Percentiles rank a stretch among this genome's conserved stretches.
These are phyloP conservation scores for Andrena fulva DNA, from an alignment of 2,888 invertebrate species.

Conservation along the genomic window DNA sequence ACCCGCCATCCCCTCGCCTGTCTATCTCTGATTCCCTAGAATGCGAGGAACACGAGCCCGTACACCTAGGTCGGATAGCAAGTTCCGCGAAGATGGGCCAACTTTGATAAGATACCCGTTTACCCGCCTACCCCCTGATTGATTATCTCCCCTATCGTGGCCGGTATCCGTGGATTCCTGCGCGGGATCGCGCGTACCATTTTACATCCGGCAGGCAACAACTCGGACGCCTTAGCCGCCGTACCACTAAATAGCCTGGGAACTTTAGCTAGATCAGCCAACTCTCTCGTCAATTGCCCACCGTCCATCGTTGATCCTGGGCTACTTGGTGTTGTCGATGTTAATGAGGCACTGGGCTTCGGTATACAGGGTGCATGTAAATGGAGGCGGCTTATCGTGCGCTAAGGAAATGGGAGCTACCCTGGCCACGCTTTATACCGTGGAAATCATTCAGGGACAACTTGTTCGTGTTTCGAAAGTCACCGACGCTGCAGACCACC, in stretches of 20 bases:
- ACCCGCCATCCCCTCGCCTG: neutral
- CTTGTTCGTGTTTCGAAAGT: conserved; percentile 32
- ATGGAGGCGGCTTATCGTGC: conserved; percentile 28
- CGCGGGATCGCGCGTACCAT: conserved; percentile 38
- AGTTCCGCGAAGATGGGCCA: conserved; percentile 77
- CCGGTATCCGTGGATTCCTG: conserved; percentile 42
- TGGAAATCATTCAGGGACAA: conserved; percentile 36
- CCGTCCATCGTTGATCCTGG: neutral
- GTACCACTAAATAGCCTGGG: neutral
- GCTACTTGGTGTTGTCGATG: neutral
- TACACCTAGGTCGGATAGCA: conserved; percentile 51
- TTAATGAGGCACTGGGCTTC: conserved; percentile 1
- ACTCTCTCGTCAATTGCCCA: neutral
- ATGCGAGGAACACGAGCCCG: conserved; percentile 54
- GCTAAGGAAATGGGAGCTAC: conserved; percentile 13
- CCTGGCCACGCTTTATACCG: conserved; percentile 27
- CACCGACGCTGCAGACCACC: neutral
- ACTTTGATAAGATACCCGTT: conserved; percentile 83
- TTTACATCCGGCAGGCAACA: conserved; percentile 44
- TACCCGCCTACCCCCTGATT: conserved; percentile 80
- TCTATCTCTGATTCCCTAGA: conserved; percentile 29
- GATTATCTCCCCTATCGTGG: conserved; percentile 79
- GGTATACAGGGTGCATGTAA: conserved; percentile 37
- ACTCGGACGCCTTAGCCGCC: conserved; percentile 1
- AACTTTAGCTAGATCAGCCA: neutral